Conservation (phyloP, 2,888 invertebrate genomes). For the Mythimna loreyi region DNA sequence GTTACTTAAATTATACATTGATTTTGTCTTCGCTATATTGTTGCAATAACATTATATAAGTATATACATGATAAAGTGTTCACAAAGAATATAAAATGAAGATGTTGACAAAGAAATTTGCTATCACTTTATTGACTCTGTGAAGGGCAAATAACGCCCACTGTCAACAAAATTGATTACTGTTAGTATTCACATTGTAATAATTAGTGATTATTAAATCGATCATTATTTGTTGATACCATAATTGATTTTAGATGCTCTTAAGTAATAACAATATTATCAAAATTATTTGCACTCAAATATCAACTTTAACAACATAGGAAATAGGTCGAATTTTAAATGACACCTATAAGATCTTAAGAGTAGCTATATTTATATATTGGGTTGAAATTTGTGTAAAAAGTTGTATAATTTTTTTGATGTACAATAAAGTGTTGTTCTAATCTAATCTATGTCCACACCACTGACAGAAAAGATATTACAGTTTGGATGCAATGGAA, state of each 20-base stretch:
- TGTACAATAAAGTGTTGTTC: too few species aligned
- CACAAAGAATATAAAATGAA: conserved; percentile 18
- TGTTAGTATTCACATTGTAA: conserved; percentile 2
- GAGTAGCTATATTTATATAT: too few species aligned
- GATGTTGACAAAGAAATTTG: conserved; percentile 13
- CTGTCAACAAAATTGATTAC: conserved; percentile 13
- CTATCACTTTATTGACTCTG: conserved; percentile 15
- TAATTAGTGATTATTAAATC: conserved; percentile 4
- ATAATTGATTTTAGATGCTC: too few species aligned
- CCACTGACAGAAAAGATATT: neutral
- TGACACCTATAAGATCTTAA: neutral
- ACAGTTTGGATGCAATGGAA: conserved; percentile 12
- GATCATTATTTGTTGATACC: neutral
- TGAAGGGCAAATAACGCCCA: conserved; percentile 45
- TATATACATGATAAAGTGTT: conserved; percentile 10
- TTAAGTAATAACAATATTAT: neutral
- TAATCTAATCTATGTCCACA: too few species aligned
- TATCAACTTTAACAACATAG: neutral
- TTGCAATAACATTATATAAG: conserved; percentile 20
- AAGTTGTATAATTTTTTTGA: too few species aligned
- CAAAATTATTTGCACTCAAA: neutral
- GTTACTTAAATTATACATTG: neutral
- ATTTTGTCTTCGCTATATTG: neutral
- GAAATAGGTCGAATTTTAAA: conserved; percentile 15
- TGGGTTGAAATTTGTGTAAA: too few species aligned